A percentile compares a stretch with the other conserved stretches of the same genome.
These are phyloP conservation scores for Timema cristinae DNA, from an alignment of 2,888 invertebrate genomes.

Conservation along the genomic window DNA sequence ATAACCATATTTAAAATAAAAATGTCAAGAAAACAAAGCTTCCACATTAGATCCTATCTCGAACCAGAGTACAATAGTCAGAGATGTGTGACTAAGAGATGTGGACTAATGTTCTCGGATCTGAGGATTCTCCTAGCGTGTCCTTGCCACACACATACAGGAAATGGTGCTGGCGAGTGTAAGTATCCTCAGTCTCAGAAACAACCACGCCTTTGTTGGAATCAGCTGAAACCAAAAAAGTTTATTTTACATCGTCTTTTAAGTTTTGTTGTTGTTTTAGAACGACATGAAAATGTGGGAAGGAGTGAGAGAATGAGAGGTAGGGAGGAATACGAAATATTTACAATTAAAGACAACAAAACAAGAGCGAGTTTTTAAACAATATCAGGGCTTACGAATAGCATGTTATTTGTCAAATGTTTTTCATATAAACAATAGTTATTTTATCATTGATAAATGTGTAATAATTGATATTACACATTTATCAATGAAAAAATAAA, in stretches of 20 bases:
- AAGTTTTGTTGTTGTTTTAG: too few relatives aligned
- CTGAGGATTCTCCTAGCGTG: not conserved
- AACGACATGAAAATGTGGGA: not conserved
- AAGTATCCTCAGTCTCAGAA: not conserved
- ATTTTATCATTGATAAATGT: too few relatives aligned
- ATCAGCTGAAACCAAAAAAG: not conserved
- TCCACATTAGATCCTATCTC: too few relatives aligned
- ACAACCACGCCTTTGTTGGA: conserved; percentile 12
- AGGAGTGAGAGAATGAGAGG: not conserved
- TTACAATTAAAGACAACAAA: not conserved
- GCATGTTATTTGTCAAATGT: too few relatives aligned
- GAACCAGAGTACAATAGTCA: too few relatives aligned
- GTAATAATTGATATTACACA: too few relatives aligned
- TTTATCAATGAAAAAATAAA: too few relatives aligned
- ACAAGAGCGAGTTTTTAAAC: not conserved
- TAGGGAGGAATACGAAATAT: not conserved
- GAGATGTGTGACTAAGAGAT: too few relatives aligned
- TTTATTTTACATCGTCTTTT: not conserved
- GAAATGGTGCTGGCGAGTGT: not conserved
- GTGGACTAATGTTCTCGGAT: too few relatives aligned
- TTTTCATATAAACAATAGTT: too few relatives aligned
- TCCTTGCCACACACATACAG: conserved; percentile 11
- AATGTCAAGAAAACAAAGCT: too few relatives aligned
- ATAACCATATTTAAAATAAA: too few relatives aligned
- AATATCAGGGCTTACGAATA: not conserved